Percentiles rank a stretch among this genome's conserved stretches.
Evolutionary conservation across 1,140 invertebrate species (phyloP).

Genomic region (Dufourea novaeangliae): DNA sequence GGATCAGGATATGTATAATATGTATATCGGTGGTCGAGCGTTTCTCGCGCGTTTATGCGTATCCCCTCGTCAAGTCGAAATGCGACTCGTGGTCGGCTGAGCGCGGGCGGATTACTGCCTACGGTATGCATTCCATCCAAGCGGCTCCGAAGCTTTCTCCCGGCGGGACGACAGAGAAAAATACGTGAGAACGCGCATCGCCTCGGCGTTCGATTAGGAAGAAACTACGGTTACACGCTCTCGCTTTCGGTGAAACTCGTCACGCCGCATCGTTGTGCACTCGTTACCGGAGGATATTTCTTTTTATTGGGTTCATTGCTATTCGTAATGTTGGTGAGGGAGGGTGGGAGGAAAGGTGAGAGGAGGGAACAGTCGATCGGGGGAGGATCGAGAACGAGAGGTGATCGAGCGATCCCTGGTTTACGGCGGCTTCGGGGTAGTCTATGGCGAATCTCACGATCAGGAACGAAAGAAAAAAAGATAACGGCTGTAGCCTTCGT

Average conservation of each 20-base stretch:
- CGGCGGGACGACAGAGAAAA: slow-evolving; percentile 49
- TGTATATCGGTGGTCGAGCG: slow-evolving; percentile 6
- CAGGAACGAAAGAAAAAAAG: slow-evolving; percentile 58
- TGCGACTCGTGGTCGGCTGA: slow-evolving; percentile 30
- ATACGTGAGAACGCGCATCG: slow-evolving; percentile 61
- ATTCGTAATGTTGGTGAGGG: slow-evolving; percentile 15
- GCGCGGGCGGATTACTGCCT: slow-evolving; percentile 41
- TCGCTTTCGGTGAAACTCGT: slow-evolving; percentile 61
- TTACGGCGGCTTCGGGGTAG: slow-evolving; percentile 25
- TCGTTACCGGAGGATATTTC: slow-evolving; percentile 6
- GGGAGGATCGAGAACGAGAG: slow-evolving; percentile 16
- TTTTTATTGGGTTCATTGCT: slow-evolving; percentile 9
- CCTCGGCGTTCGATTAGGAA: slow-evolving; percentile 36
- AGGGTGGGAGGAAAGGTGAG: not conserved
- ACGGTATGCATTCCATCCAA: slow-evolving; percentile 57
- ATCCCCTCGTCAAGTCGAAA: slow-evolving; percentile 32
- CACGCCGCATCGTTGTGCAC: slow-evolving; percentile 2
- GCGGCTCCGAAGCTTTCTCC: slow-evolving; percentile 57
- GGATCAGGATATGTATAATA: slow-evolving; percentile 13
- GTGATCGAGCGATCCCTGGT: slow-evolving; percentile 34
- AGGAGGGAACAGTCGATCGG: slow-evolving; percentile 36
- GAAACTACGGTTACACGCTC: slow-evolving; percentile 29
- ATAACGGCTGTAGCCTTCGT: slow-evolving; percentile 61
- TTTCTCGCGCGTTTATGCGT: slow-evolving; percentile 20
- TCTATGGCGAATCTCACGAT: slow-evolving; percentile 58